Base-by-base conservation (phyloP, 2,113 vertebrate genomes). In the Collichthys lucidus region DNA sequence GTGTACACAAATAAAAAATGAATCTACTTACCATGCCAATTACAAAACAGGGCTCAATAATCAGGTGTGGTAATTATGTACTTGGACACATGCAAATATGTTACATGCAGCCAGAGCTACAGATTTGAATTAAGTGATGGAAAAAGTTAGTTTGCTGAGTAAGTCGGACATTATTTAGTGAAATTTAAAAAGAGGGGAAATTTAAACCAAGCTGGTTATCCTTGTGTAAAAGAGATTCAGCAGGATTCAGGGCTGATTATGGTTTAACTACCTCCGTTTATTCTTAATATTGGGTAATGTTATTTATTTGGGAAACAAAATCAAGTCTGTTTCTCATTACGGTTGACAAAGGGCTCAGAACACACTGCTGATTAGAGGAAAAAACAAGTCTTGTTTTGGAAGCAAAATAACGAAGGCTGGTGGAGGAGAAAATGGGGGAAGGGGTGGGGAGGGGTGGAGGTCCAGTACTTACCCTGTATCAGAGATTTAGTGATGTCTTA, bases 311-410 rank as follows among this genome's bases (percentile, higher is more conserved):
- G 17, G 40, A 8, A 52, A 31, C 11, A 11, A 17, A 82, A 49
- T 49, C 61, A 63, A 78, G 96, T 99, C 96, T 98, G 97, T 97
- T 99, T 98, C 97, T 98, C 96, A 97, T 98, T 98, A 98, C 96
- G 94, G 92, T 71, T 93, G 95, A 96, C 89, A 80, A 79, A 82
- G 95, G 91, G 93, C 94, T 95, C 89, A 78, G 90, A 91, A 93
- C 90, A 91, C 88, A 92, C 86, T 89, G 92, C 92, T 90, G 83
- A 90, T 84, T 83, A 71, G 76, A 86, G 69, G 66, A 61, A 50
- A 50, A 61, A 84, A 74, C 31, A 73, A 60, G 65, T 88, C 87
- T 90, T 69, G 74, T 87, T 86, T 91, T 87, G 67, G 68, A 79
- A 84, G 73, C 68, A 20, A 53, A 35, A 63, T 80, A 81, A 89